phyloP scores from a whole-genome alignment of 2,797 vertebrate genomes.

The Pampus argenteus region DNA sequence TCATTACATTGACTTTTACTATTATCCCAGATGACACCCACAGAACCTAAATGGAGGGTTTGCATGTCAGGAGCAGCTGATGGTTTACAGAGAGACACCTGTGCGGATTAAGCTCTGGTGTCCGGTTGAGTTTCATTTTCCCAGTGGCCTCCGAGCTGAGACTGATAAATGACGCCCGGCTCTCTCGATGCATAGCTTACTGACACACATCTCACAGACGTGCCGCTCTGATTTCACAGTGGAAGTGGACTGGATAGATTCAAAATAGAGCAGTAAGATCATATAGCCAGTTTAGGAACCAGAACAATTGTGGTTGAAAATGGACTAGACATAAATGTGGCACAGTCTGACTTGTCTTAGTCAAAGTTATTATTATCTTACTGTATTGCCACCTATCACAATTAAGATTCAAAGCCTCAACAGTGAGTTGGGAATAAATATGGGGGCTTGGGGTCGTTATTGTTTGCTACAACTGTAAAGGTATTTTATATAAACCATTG shows the following conservation, averaged over 20 bases:
- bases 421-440: neutral
- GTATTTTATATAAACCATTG: neutral
- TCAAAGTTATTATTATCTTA: no score
- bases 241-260: slow-evolving; percentile 55
- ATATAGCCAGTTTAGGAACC: slow-evolving; percentile 34
- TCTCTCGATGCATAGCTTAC: slow-evolving; percentile 61
- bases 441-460: no score
- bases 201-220: slow-evolving; percentile 68
- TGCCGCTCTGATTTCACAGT: slow-evolving; percentile 74
- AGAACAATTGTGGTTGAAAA: slow-evolving; percentile 15
- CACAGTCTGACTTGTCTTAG: neutral
- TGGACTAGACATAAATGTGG: slow-evolving; percentile 7
- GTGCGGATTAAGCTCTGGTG: slow-evolving; percentile 70
- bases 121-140: slow-evolving; percentile 57
- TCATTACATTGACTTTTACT: slow-evolving; percentile 54
- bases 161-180: slow-evolving; percentile 77
- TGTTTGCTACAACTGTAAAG: no score
- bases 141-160: slow-evolving; percentile 61
- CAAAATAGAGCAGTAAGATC: slow-evolving; percentile 58
- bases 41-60: slow-evolving; percentile 41
- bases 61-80: slow-evolving; percentile 77
- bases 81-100: slow-evolving; percentile 67
- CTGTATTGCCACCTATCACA: no score
- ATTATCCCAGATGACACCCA: slow-evolving; percentile 51
- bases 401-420: neutral